A percentile compares a stretch with the other conserved stretches of the same genome.
These are phyloP conservation scores for Peromyscus nudipes DNA, from an alignment of 2,797 vertebrate genomes.

Conservation along the genomic window DNA sequence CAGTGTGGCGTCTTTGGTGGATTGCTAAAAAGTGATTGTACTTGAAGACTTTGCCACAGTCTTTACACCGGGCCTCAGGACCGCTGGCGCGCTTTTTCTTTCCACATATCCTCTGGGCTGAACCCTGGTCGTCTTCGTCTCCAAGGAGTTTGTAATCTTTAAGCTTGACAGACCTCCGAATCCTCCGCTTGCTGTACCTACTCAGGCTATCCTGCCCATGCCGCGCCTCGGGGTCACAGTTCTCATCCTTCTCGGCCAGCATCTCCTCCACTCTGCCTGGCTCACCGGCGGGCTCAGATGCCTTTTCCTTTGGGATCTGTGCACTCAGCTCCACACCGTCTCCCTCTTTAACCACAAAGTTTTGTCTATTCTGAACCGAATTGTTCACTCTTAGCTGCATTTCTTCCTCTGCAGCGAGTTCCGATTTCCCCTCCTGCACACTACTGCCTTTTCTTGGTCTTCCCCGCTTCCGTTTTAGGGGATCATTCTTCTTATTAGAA, in stretches of 20 bases:
- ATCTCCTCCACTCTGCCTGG: constrained; percentile 66
- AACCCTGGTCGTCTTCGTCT: constrained; percentile 88
- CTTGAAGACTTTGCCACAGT: constrained; percentile 97
- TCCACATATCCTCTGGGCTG: constrained; percentile 89
- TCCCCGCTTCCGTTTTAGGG: constrained; percentile 93
- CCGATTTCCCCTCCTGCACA: constrained; percentile 75
- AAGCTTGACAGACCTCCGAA: constrained; percentile 93
- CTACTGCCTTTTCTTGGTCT: constrained; percentile 91
- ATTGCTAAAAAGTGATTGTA: constrained; percentile 95
- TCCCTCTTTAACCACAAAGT: constrained; percentile 81
- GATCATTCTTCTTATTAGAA: constrained; percentile 81
- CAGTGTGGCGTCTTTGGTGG: constrained; percentile 96
- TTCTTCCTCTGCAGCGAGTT: constrained; percentile 75
- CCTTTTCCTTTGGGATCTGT: constrained; percentile 75
- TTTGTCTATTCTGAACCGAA: constrained; percentile 87
- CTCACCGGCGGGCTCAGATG: constrained; percentile 74
- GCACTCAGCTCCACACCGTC: constrained; percentile 67
- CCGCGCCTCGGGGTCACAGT: constrained; percentile 86
- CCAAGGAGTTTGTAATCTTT: constrained; percentile 92
- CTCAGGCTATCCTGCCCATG: constrained; percentile 84
- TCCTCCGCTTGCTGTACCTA: constrained; percentile 93
- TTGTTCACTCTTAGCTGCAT: constrained; percentile 88
- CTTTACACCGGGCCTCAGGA: constrained; percentile 93
- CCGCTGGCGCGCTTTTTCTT: constrained; percentile 90
- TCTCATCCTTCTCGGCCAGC: constrained; percentile 86